Evolutionary conservation across 1,140 invertebrate species (phyloP).

Genomic region (Danaus melanippus): DNA sequence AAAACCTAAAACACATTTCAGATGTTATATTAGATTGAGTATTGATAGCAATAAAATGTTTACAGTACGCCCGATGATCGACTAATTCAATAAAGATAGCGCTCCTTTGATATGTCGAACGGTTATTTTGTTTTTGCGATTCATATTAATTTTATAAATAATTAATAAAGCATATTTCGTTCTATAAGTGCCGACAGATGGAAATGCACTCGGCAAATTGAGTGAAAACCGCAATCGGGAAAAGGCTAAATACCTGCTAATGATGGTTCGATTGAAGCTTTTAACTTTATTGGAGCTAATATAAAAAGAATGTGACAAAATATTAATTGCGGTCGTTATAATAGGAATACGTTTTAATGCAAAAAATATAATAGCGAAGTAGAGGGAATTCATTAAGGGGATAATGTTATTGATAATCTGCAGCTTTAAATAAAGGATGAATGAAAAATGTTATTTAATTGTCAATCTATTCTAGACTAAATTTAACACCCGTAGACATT

Average conservation of each 20-base stretch:
- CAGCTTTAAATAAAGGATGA: too few relatives aligned
- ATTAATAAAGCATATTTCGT: constrained; percentile 63
- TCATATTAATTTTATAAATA: constrained; percentile 68
- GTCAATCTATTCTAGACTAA: too few relatives aligned
- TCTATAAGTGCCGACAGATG: constrained; percentile 48
- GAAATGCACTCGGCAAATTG: constrained; percentile 68
- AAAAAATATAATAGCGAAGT: too few relatives aligned
- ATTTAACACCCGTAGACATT: too few relatives aligned
- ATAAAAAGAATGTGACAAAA: constrained; percentile 19
- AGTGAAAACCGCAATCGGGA: constrained; percentile 63
- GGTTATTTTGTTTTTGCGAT: constrained; percentile 53
- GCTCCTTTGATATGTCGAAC: constrained; percentile 29
- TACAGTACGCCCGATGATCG: constrained; percentile 13
- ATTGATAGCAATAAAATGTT: too few relatives aligned
- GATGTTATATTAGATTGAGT: neutral
- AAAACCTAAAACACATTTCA: constrained; percentile 12
- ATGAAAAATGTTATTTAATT: too few relatives aligned
- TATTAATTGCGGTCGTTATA: too few relatives aligned
- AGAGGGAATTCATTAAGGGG: too few relatives aligned
- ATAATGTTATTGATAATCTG: too few relatives aligned
- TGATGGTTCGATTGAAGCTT: constrained; percentile 56
- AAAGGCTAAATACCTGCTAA: constrained; percentile 69
- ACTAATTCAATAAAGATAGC: constrained; percentile 58
- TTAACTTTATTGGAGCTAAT: constrained; percentile 31
- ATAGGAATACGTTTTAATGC: too few relatives aligned